Percentiles rank a stretch among this genome's conserved stretches.
These are phyloP conservation scores for Aproaerema taeniolella DNA, from an alignment of 2,888 invertebrate genomes.

Conservation along the genomic window DNA sequence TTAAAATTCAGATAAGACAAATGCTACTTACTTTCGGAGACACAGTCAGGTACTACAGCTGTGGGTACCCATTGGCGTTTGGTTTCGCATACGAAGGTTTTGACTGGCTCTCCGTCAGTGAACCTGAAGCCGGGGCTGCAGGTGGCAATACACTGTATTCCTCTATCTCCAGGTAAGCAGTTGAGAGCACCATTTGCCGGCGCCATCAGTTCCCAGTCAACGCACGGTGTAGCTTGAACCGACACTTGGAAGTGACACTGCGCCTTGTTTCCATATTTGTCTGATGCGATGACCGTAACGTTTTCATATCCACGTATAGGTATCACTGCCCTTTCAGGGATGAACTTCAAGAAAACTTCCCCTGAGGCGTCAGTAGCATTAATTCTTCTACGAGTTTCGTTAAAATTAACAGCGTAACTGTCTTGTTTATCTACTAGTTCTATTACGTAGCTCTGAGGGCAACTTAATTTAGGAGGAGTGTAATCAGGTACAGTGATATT, in stretches of 20 bases:
- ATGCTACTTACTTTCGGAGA: slow-evolving; percentile 91
- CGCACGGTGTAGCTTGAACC: slow-evolving; percentile 95
- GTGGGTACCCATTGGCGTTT: slow-evolving; percentile 91
- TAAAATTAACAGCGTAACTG: slow-evolving; percentile 93
- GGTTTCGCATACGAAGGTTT: slow-evolving; percentile 90
- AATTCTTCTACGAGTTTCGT: slow-evolving; percentile 89
- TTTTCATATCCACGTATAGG: slow-evolving; percentile 93
- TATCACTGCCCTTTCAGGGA: slow-evolving; percentile 90
- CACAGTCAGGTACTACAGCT: slow-evolving; percentile 95
- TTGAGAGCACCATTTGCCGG: slow-evolving; percentile 93
- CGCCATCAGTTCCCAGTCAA: slow-evolving; percentile 94
- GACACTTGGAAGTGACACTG: slow-evolving; percentile 95
- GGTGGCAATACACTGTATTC: slow-evolving; percentile 92
- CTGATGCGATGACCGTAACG: slow-evolving; percentile 92
- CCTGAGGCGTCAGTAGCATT: slow-evolving; percentile 93
- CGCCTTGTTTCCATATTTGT: slow-evolving; percentile 92
- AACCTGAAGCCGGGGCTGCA: slow-evolving; percentile 93
- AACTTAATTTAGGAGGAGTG: slow-evolving; percentile 92
- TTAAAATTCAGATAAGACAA: no score
- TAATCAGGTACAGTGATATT: slow-evolving; percentile 96
- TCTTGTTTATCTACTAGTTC: slow-evolving; percentile 94
- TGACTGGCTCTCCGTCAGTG: slow-evolving; percentile 92
- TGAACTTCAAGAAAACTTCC: slow-evolving; percentile 88
- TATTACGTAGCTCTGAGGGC: slow-evolving; percentile 96
- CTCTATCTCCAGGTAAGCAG: slow-evolving; percentile 89